Conservation (phyloP, 2,888 invertebrate species). For the Metallyticus violacea region DNA sequence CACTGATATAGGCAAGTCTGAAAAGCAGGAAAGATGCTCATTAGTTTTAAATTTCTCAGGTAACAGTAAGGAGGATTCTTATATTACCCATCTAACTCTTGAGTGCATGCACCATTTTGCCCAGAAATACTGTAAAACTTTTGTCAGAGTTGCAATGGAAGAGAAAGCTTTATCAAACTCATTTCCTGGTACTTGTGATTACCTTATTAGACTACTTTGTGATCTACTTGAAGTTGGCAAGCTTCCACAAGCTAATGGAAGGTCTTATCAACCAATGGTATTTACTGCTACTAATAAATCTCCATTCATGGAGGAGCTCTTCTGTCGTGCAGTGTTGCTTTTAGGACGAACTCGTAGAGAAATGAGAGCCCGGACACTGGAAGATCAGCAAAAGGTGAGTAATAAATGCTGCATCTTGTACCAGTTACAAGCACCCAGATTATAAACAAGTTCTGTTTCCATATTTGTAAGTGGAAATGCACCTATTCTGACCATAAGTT, state of each 20-base stretch:
- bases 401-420: too few species aligned
- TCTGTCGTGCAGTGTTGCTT: conserved; percentile 23
- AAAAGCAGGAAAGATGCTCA: background rate
- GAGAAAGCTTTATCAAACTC: conserved; percentile 15
- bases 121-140: conserved; percentile 17
- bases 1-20: background rate
- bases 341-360: conserved; percentile 29
- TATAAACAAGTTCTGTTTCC: too few species aligned
- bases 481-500: too few species aligned
- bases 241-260: background rate
- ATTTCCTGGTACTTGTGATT: conserved; percentile 23
- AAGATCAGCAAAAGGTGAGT: conserved; percentile 30
- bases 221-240: conserved; percentile 19
- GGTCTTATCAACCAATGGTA: conserved; percentile 27
- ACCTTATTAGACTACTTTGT: conserved; percentile 9
- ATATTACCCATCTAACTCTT: conserved; percentile 19
- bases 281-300: conserved; percentile 10
- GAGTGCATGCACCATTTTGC: conserved; percentile 28
- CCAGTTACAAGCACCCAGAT: too few species aligned
- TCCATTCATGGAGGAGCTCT: conserved; percentile 29
- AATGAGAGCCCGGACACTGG: conserved; percentile 26
- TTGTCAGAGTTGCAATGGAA: conserved; percentile 19
- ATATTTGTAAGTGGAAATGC: too few species aligned
- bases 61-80: background rate
- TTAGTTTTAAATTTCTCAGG: background rate